Base-by-base conservation (phyloP, 2,888 invertebrate species). In the Dorcus hopei region DNA sequence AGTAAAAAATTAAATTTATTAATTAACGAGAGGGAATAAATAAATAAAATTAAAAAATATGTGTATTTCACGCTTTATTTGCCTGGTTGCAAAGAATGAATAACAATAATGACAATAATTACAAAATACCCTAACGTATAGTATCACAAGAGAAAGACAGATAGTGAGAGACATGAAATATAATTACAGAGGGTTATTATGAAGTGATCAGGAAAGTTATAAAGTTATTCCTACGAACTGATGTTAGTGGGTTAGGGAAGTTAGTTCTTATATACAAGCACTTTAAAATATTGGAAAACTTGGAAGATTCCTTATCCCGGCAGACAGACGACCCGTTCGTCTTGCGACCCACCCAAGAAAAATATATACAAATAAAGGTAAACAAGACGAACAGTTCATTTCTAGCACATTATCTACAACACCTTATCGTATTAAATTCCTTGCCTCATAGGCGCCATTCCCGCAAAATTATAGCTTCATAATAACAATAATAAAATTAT, bases 1-100 rank as follows among this genome's bases (percentile, higher is more conserved):
- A 19, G 2, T 19, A 19, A 19, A 19, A 19, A 2, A 19, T 19
- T 2, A 19, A 19, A 19, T 19, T 19, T 19, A 19, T 19, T 19
- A 19, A 19, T 19, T 19, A 19, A 19, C 19, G 19, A 19, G 5
- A 11, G 7, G 41, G 1, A 14, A 11, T 41, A 6, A n/a, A 2
- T 14, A 6, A 9, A 11, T 41, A 41, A 41, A 41, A 41, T 41
- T 6, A 14, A 41, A 41, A 9, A n/a, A 9, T 19, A 9, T 6
- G n/a, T 41, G 41, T 14, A 11, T n/a, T 41, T 33, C 6, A 33
- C 26, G 26, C 26, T 53, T 53, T 47, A 26, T 47, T 26, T 47
- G 23, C 47, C 39, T 51, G 54, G 45, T 54, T 54, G 53, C 47
- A 54, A 54, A 54, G 38, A 47, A 54, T 47, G 45, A 54, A 43